Percentiles rank a stretch among this genome's conserved stretches.
These are phyloP conservation scores for Hydractinia echinata DNA, from an alignment of 30 jellyfish, hydroid and myxozoan genomes.

Conservation along the genomic window DNA sequence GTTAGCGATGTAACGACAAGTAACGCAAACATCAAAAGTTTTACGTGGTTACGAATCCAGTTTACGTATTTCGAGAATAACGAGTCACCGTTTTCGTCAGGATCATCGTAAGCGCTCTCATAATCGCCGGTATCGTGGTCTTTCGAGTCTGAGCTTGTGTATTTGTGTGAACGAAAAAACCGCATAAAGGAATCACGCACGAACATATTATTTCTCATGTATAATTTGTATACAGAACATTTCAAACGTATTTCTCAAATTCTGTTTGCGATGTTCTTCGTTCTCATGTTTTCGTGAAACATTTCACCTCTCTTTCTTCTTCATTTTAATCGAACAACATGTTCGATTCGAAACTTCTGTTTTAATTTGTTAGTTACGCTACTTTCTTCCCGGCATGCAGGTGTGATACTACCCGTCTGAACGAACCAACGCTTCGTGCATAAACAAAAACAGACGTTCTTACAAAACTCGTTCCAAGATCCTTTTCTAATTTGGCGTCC, in stretches of 20 bases:
- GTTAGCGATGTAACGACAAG: not conserved
- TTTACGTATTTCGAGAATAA: not conserved
- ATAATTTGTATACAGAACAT: no score
- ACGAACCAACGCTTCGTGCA: not conserved
- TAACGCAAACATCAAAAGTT: not conserved
- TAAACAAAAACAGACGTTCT: not conserved
- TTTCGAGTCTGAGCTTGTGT: no score
- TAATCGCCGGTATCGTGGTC: not conserved
- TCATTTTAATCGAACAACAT: no score
- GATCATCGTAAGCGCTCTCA: not conserved
- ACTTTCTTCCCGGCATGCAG: slow-evolving; percentile 14
- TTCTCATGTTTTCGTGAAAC: no score
- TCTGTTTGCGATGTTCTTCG: no score
- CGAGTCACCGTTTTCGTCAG: not conserved
- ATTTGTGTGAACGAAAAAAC: no score
- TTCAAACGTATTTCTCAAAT: no score
- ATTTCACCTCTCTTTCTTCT: no score
- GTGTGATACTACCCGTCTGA: not conserved
- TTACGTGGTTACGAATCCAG: slow-evolving; percentile 15
- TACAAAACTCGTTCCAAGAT: not conserved
- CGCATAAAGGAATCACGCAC: no score
- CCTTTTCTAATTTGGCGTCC: not conserved
- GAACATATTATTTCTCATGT: no score
- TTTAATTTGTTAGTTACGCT: slow-evolving; percentile 2
- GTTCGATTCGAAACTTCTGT: not conserved